Base-by-base conservation (phyloP, 2,888 invertebrate species). In the Synergus laeviventris region DNA sequence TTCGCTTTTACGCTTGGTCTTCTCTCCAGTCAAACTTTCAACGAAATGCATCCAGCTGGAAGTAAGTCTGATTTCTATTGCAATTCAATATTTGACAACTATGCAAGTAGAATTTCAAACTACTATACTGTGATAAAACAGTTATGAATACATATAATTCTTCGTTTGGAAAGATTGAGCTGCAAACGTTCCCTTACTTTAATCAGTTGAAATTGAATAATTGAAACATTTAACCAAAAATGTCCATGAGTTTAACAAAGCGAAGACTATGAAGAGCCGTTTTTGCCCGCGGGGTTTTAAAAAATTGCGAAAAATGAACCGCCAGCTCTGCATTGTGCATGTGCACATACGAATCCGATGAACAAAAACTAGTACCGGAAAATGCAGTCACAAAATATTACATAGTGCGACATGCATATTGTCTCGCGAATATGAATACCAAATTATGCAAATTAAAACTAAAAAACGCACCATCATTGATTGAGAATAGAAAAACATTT, bases 1-100 rank as follows among this genome's bases (percentile, higher is more conserved):
- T 76, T 76, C 81, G 78, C 81, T 78, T 78, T 54, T 78, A 75
- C 76, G 75, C 74, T 76, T 75, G 73, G 66, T 49, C 49, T 70
- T 45, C 45, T 31, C 45, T 49, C n/a, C 31, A 70, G 70, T 36
- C 45, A 84, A 74, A 84, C 79, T 84, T 84, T 76, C 77, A 31
- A 70, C 73, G 77, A 79, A 79, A 61, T 76, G 79, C 75, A 80
- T 79, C 76, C 77, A 79, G 75, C 77, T 81, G 45, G 49, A 70
- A 70, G 31, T 66, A 49, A 66, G 42, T 66, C 70, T 70, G 70
- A 70, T 70, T 70, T 70, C 70, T 45, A 70, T 70, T 49, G 45
- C 49, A n/a, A 70, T 49, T 70, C 31, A 31, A 70, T 49, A 70
- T 70, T 70, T 70, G 70, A 9, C 49, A 49, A n/a, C n/a, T 70